Conservation (phyloP, 2,888 invertebrate species). For the Acronicta psi region DNA sequence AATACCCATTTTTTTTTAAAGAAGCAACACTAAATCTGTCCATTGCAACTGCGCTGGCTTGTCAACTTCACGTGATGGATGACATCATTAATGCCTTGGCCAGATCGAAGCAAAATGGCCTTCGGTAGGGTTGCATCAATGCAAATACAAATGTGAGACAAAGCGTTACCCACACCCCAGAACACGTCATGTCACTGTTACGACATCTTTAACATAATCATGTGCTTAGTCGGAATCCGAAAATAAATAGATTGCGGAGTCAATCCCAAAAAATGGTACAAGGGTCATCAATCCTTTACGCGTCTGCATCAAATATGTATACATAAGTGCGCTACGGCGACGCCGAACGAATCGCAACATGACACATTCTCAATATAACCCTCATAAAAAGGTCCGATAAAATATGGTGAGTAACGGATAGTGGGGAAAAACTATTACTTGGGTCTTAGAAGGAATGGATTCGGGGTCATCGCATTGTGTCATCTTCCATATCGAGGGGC, state of each 20-base stretch:
- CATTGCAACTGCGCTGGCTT: constrained; percentile 74
- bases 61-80: constrained; percentile 81
- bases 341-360: constrained; percentile 72
- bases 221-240: constrained; percentile 52
- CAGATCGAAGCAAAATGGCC: constrained; percentile 75
- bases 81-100: constrained; percentile 78
- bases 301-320: constrained; percentile 80
- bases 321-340: constrained; percentile 65
- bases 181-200: constrained; percentile 18
- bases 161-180: constrained; percentile 22
- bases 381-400: constrained; percentile 81
- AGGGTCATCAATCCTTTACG: constrained; percentile 79
- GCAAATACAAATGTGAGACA: constrained; percentile 59
- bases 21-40: constrained; percentile 61
- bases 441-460: constrained; percentile 76
- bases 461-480: constrained; percentile 85
- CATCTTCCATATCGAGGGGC: constrained; percentile 80
- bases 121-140: constrained; percentile 65
- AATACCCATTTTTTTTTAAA: constrained; percentile 42
- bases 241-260: constrained; percentile 73
- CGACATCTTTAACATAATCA: constrained; percentile 42
- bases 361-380: constrained; percentile 80
- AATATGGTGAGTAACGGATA: constrained; percentile 79
- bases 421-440: constrained; percentile 78
- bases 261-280: constrained; percentile 70